These are phyloP conservation scores for Andrena hattorfiana DNA, from an alignment of 2,888 invertebrate genomes.

Conservation along the genomic window DNA sequence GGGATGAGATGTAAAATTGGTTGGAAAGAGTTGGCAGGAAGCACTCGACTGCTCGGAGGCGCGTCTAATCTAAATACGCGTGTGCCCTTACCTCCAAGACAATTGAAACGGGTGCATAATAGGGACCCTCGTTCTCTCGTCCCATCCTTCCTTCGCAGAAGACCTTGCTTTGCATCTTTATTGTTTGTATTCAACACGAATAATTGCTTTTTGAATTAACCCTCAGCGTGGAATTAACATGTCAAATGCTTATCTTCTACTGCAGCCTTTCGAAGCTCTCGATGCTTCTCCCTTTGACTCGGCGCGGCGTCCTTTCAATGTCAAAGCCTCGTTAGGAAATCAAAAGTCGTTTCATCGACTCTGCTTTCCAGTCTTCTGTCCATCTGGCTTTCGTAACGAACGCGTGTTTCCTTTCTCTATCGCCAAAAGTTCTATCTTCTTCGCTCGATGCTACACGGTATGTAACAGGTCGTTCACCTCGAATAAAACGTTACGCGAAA, in stretches of 20 bases:
- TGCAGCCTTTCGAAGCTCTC: background rate
- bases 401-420: background rate
- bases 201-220: constrained; percentile 79
- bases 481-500: background rate
- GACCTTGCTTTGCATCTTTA: constrained; percentile 54
- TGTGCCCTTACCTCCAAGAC: constrained; percentile 51
- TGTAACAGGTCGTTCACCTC: background rate
- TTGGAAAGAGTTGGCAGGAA: constrained; percentile 6
- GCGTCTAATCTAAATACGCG: constrained; percentile 62
- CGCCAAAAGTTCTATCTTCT: background rate
- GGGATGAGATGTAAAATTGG: background rate
- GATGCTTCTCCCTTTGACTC: constrained; percentile 17
- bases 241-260: constrained; percentile 56
- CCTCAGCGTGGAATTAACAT: constrained; percentile 71
- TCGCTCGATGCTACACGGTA: background rate
- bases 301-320: background rate
- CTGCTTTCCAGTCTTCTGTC: background rate
- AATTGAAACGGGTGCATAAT: constrained; percentile 64
- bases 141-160: constrained; percentile 9
- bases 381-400: background rate
- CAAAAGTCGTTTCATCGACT: background rate
- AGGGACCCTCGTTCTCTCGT: constrained; percentile 5
- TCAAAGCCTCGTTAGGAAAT: constrained; percentile 8
- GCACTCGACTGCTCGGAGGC: constrained; percentile 15
- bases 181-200: constrained; percentile 73